Conservation (phyloP, 1,140 invertebrate species). For the Lordiphosa clarofinis region DNA sequence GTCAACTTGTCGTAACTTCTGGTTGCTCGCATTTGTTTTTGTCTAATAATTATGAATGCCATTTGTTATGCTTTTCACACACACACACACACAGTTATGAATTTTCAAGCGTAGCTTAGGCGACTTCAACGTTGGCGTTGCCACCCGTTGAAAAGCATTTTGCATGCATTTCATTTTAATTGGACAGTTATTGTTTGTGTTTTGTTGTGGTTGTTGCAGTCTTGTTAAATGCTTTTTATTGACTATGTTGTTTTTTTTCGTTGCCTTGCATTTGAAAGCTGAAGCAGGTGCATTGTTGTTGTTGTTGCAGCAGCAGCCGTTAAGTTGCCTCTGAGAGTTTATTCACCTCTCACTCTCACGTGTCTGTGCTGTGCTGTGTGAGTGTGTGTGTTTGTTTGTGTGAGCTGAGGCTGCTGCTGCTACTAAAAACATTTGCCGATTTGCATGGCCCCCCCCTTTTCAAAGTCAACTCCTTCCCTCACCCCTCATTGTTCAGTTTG, state of each 20-base stretch:
- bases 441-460: slow-evolving; percentile 1
- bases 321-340: slow-evolving; percentile 58
- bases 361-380: slow-evolving; percentile 43
- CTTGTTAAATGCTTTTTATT: slow-evolving; percentile 34
- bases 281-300: slow-evolving; percentile 49
- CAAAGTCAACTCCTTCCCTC: not conserved
- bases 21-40: slow-evolving; percentile 35
- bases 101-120: slow-evolving; percentile 32
- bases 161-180: slow-evolving; percentile 54
- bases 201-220: slow-evolving; percentile 16
- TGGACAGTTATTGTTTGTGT: slow-evolving; percentile 55
- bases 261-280: slow-evolving; percentile 24
- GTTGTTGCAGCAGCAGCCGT: slow-evolving; percentile 20
- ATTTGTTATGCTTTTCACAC: slow-evolving; percentile 51
- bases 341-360: slow-evolving; percentile 69
- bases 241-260: slow-evolving; percentile 10
- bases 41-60: slow-evolving; percentile 50
- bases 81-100: not conserved
- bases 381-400: slow-evolving; percentile 24
- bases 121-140: slow-evolving; percentile 34
- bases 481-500: slow-evolving; percentile 20
- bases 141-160: slow-evolving; percentile 32
- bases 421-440: slow-evolving; percentile 24
- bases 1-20: slow-evolving; percentile 34
- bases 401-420: slow-evolving; percentile 20